Evolutionary conservation across 2,113 vertebrate species (phyloP), one percentile per base, ranked within the genome.

Genomic region (Vimba vimba): DNA sequence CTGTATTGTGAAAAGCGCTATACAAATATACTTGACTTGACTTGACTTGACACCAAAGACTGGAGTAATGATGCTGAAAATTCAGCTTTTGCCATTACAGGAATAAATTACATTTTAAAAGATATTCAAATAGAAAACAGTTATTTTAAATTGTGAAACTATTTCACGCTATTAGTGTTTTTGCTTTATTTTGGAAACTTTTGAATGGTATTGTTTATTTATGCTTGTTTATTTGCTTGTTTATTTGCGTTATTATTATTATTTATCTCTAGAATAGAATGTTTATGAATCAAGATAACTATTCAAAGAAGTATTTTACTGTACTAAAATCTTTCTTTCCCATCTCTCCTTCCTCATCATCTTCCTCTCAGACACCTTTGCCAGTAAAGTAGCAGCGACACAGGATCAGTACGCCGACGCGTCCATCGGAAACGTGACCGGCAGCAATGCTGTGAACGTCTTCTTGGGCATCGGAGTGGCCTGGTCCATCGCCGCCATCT

Each of bases 401-500:
- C 98, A 99, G 93, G 98, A 99, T 91, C 98, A 99, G 93, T 99
- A 99, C 0, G 98, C 98, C 0, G 98, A 99, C 0, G 98, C 98
- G 0, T 99, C 98, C 92, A 99, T 99, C 0, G 98, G 98, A 47
- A 99, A 99, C 0, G 98, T 99, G 94, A 99, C 98, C 0, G 98
- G 98, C 88, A 99, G 98, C 94, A 99, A 99, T 0, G 98, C 98
- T 0, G 98, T 99, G 90, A 99, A 99, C 43, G 98, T 99, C 90
- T 99, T 99, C 95, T 95, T 99, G 93, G 98, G 98, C 86, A 99
- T 99, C 0, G 98, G 98, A n/a, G 97, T 99, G 90, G 98, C 98
- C 66, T 99, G 98, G 98, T 99, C 98, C 89, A 99, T 99, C 0
- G 98, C 98, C 0, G 97, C 98, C 93, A 97, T 99, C 94, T 99